Percentiles rank a stretch among this genome's conserved stretches.
These are phyloP conservation scores for Stictocephala bisonia DNA, from an alignment of 2,888 invertebrate genomes.

Conservation along the genomic window DNA sequence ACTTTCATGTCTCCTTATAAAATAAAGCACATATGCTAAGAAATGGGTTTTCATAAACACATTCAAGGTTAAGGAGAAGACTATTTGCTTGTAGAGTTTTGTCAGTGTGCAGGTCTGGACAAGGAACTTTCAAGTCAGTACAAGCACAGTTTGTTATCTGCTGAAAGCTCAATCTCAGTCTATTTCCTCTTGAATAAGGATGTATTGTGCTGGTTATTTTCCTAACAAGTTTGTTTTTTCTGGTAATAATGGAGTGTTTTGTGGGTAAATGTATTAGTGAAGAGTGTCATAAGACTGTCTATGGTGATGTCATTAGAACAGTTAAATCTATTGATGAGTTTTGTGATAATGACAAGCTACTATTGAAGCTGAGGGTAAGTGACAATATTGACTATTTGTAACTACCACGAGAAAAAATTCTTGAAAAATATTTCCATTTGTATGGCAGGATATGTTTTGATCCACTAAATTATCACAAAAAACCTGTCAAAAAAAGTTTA, in stretches of 20 bases:
- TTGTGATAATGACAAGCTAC: neutral
- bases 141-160: neutral
- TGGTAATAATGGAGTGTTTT: slow-evolving; percentile 5
- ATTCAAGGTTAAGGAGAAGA: too few relatives aligned
- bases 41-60: too few relatives aligned
- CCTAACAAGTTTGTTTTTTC: neutral
- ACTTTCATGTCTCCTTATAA: too few relatives aligned
- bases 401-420: slow-evolving; percentile 18
- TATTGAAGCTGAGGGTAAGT: slow-evolving; percentile 17
- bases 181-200: neutral
- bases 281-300: slow-evolving; percentile 43
- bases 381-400: slow-evolving; percentile 3
- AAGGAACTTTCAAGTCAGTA: neutral
- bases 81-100: too few relatives aligned
- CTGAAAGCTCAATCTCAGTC: neutral
- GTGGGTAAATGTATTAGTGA: slow-evolving; percentile 54
- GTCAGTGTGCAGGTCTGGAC: too few relatives aligned
- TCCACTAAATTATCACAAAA: slow-evolving; percentile 24
- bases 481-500: slow-evolving; percentile 10
- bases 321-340: slow-evolving; percentile 13
- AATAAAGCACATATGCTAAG: too few relatives aligned
- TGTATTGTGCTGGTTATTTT: neutral
- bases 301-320: slow-evolving; percentile 31
- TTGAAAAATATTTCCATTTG: slow-evolving; percentile 15
- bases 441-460: slow-evolving; percentile 18